Base-by-base conservation (phyloP, 2,888 invertebrate genomes). In the Ornithoptera alexandrae region DNA sequence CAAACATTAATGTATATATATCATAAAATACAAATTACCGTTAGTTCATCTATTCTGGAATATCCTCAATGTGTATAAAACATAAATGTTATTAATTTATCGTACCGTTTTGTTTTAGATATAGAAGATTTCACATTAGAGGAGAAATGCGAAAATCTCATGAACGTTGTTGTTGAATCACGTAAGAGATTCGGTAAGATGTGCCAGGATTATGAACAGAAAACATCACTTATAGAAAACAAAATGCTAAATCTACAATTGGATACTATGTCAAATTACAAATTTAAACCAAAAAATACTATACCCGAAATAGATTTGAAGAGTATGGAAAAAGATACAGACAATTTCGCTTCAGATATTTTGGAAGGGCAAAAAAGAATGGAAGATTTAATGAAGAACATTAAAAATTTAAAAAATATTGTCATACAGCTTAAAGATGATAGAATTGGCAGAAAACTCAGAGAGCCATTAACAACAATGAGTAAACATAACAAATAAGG, bases 101-200 rank as follows among this genome's bases (percentile, higher is more conserved):
- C 30, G 15, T 46, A 46, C 10, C 3, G 24, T 60, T 8, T 12
- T 10, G 60, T 62, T 36, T 76, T 75, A 89, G 88, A 83, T 62
- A 56, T 76, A n/a, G 80, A 81, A 42, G 82, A 85, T 1, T 59
- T 81, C 1, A 72, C 81, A 6, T 71, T 87, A 22, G 86, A 84
- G 74, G 84, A 84, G 2, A 85, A 88, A 79, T 90, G 89, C 70
- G 91, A 92, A 73, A 83, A 89, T 62, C 76, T 91, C 0, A 89
- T 92, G 92, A 87, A 86, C 53, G 76, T 87, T 1, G 90, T 92
- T 0, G 90, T 91, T 12, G 93, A 84, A 81, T 85, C 83, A 70
- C 93, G 92, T 78, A 95, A 86, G 78, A 75, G 80, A 10, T 89
- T 86, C 65, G 87, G 91, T 0, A 88, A 86, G 74, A 84, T 84